Evolutionary conservation across 2,888 invertebrate genomes (phyloP), one percentile per base, ranked within the genome.

Genomic region (Galerucella nymphaeae): DNA sequence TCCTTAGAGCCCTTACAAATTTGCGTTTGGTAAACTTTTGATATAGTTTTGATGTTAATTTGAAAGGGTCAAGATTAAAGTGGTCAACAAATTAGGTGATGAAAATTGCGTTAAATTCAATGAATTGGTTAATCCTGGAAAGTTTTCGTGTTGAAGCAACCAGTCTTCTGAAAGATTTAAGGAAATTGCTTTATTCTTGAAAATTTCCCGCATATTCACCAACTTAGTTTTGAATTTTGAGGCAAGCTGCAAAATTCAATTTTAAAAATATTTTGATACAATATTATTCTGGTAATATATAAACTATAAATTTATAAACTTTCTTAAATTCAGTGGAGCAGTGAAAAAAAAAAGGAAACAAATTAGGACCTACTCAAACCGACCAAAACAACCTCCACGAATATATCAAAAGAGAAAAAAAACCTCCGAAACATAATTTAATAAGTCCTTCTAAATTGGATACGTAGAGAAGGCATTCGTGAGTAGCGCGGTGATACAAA

Each of bases 401-500:
- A 48, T 38, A 67, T 59, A 23, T 59, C 18, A 59, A 67, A 67
- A 67, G 16, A 41, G 48, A 71, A 67, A 66, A 66, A 48, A 62
- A 67, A 59, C 57, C 62, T 45, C 62, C 11, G 11, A 63, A 66
- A 62, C 42, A 48, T 66, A 66, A 71, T 71, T 66, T 57, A 71
- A 71, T 71, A 66, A 66, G 57, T 57, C 63, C 62, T n/a, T 20
- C 30, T 55, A 67, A 71, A 66, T 66, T 71, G 71, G 55, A 71
- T 62, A 48, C 62, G 71, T 48, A 71, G 55, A 53, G 48, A 61
- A 48, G 18, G 65, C 58, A 55, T 45, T 50, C 30, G 38, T 55
- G 63, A 58, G 55, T 70, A 62, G 45, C 30, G 64, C 65, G 72
- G 69, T 69, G 69, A 77, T 77, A 78, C 74, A 73, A 78, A 80